Base-by-base conservation (phyloP, 2,888 invertebrate genomes). In the Nymphalis urticae region DNA sequence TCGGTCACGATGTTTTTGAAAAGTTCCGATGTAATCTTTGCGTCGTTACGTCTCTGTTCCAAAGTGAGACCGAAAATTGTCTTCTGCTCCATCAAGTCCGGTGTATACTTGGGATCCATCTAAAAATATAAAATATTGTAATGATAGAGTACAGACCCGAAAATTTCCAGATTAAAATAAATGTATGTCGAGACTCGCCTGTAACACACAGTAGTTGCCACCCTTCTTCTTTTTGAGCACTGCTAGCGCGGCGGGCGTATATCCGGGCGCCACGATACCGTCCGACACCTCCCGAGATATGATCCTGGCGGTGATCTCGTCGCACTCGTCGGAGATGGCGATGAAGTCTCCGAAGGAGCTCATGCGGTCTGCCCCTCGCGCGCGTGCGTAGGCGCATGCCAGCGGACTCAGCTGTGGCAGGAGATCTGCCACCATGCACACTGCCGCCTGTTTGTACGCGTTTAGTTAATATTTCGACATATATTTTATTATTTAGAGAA, bases 301-400 rank as follows among this genome's bases (percentile, higher is more conserved):
- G 67, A 99, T 97, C 83, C 94, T 95, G 0, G 99, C 99, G 0
- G 99, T 99, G 71, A 95, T 83, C 62, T 94, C 95, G 88, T 99
- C 99, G 83, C 99, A 99, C 0, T 92, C 87, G 84, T 98, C 98
- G 0, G 98, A 99, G 0, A 99, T 87, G 0, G 98, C 98, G 48
- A 99, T 95, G 87, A 99, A 99, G 90, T 99, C 99, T 0, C 99
- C 99, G 88, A 99, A 99, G 0, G 99, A 99, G 10, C 98, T 99
- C 99, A 99, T 99, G 65, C 99, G 95, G 89, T 99, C 99, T 19
- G 99, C 98, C 62, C 99, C 99, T 83, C 99, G 95, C 0, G 99
- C 99, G 69, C 99, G 94, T 0, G 98, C 99, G 89, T 99, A 99
- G 0, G 99, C 99, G 19, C 94, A 94, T 0, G 98, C 98, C 16